Percentiles rank a stretch among this genome's conserved stretches.
phyloP scores from a whole-genome alignment of 2,888 invertebrate genomes.

The Steinernema scapterisci region DNA sequence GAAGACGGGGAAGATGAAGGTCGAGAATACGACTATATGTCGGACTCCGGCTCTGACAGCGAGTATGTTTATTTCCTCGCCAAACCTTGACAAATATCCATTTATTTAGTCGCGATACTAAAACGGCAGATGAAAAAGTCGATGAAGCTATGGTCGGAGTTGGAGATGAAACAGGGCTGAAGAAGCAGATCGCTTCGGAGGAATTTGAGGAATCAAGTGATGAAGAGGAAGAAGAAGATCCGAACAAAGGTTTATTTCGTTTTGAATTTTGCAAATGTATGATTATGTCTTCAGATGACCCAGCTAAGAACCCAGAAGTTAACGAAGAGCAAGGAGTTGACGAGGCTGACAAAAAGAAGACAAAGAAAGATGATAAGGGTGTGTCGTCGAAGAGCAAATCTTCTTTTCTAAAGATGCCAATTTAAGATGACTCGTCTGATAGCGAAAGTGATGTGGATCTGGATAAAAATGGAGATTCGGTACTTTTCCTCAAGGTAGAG shows the following conservation, averaged over 20 bases:
- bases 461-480: constrained; percentile 67
- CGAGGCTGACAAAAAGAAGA: constrained; percentile 33
- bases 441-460: constrained; percentile 69
- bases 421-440: constrained; percentile 57
- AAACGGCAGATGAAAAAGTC: constrained; percentile 72
- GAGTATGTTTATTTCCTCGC: constrained; percentile 49
- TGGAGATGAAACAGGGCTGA: constrained; percentile 85
- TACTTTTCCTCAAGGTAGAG: constrained; percentile 58
- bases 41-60: constrained; percentile 65
- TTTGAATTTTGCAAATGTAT: neutral
- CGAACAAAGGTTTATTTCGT: constrained; percentile 1
- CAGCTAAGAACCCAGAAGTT: constrained; percentile 73
- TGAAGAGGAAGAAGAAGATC: constrained; percentile 47
- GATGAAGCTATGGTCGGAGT: constrained; percentile 86
- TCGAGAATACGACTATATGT: constrained; percentile 66
- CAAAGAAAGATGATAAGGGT: constrained; percentile 24
- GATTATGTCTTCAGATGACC: neutral
- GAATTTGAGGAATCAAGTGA: constrained; percentile 44
- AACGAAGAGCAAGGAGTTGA: constrained; percentile 34
- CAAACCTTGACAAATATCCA: neutral
- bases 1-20: constrained; percentile 67
- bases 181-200: constrained; percentile 72
- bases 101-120: constrained; percentile 59
- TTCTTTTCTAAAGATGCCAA: neutral
- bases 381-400: neutral